A percentile compares a stretch with the other conserved stretches of the same genome.
Evolutionary conservation across 2,888 invertebrate genomes (phyloP).

Genomic region (Perizoma affinitatum): DNA sequence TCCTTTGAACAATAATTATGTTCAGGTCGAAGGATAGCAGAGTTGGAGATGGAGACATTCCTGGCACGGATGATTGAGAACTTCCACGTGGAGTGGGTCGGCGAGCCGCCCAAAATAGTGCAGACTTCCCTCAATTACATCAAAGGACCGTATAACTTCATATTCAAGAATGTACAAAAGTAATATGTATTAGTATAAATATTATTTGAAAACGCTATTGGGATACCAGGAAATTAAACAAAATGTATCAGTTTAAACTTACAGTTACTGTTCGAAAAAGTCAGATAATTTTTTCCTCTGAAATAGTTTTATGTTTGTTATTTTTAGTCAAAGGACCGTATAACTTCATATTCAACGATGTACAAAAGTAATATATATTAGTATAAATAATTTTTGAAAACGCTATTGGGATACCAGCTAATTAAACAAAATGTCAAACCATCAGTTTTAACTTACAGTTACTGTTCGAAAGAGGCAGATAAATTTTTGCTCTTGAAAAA

Average conservation of each 20-base stretch:
- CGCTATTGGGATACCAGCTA: too few species aligned
- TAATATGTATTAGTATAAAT: background rate
- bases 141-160: slow-evolving; percentile 61
- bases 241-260: too few species aligned
- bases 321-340: slow-evolving; percentile 57
- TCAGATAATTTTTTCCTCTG: too few species aligned
- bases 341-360: slow-evolving; percentile 65
- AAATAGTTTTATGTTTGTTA: too few species aligned
- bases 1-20: background rate
- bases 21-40: slow-evolving; percentile 84
- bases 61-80: slow-evolving; percentile 59
- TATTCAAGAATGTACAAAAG: slow-evolving; percentile 57
- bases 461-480: too few species aligned
- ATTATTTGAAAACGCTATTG: too few species aligned
- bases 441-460: too few species aligned
- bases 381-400: too few species aligned
- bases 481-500: too few species aligned
- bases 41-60: slow-evolving; percentile 82
- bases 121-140: slow-evolving; percentile 59
- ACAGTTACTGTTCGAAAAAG: too few species aligned
- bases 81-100: slow-evolving; percentile 60
- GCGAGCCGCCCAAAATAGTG: slow-evolving; percentile 52
- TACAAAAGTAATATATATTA: slow-evolving; percentile 22
- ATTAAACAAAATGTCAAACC: too few species aligned
- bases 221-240: too few species aligned